Base-by-base conservation (phyloP, 1,140 invertebrate genomes). In the Aphaenogaster floridana region DNA sequence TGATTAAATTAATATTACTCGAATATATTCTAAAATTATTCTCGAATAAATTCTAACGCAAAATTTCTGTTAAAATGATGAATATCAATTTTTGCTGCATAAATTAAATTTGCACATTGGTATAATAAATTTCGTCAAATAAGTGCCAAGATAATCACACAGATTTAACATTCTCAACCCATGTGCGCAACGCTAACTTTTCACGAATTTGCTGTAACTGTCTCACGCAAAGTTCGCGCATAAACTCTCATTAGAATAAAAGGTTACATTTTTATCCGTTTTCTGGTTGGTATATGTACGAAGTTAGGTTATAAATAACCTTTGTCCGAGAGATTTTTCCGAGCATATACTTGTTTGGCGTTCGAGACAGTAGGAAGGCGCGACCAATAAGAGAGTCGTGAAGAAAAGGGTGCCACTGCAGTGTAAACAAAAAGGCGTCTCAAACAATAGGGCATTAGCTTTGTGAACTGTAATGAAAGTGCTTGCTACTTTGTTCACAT, bases 221-320 rank as follows among this genome's bases (percentile, higher is more conserved):
- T 59, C 28, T 28, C 52, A 74, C 21, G 28, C 52, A 61, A 57
- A 83, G 80, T 83, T 83, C 21, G 80, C 39, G 42, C 68, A 83
- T 83, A 83, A 74, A 83, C 28, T 83, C 28, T 72, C 42, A 57
- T 74, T 84, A 61, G 36, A 74, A 74, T 59, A 68, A 74, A 74
- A 61, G 45, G 52, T 74, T 84, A 39, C 54, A 61, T 84, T 84
- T 74, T 84, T 74, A 74, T 48, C 34, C 42, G 80, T 61, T 61
- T 84, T 50, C 68, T 21, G 7, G 80, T 83, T 57, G 64, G 48
- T 28, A n/a, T n/a, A n/a, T 45, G n/a, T 36, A 54, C 52, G 28
- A 84, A 84, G 69, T 84, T 84, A 39, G 66, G 45, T 11, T 74
- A 84, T 61, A 84, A 84, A 84, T 84, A 74, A 74, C 28, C 54